A percentile compares a stretch with the other conserved stretches of the same genome.
phyloP scores from a whole-genome alignment of 2,888 invertebrate genomes.

The Conchocele bisecta region DNA sequence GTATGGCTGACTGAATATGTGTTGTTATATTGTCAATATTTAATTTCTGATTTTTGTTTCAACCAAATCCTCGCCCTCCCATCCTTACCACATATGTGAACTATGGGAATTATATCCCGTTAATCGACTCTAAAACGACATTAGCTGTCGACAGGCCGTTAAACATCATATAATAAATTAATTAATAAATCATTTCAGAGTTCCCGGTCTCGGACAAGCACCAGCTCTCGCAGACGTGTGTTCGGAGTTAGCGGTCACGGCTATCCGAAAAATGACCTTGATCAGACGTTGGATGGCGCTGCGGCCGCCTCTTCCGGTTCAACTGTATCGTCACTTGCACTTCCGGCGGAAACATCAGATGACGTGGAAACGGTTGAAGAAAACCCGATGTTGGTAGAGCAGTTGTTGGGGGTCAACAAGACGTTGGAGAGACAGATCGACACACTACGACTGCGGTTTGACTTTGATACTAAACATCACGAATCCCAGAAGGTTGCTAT shows the following conservation, averaged over 20 bases:
- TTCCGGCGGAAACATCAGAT: constrained; percentile 36
- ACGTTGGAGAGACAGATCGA: constrained; percentile 69
- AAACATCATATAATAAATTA: too few relatives aligned
- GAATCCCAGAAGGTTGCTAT: constrained; percentile 54
- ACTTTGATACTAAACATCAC: constrained; percentile 63
- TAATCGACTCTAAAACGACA: too few relatives aligned
- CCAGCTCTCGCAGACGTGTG: too few relatives aligned
- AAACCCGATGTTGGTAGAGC: constrained; percentile 47
- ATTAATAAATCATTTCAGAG: too few relatives aligned
- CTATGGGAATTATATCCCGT: too few relatives aligned
- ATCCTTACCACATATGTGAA: too few relatives aligned
- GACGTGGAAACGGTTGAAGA: constrained; percentile 14
- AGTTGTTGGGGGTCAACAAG: constrained; percentile 66
- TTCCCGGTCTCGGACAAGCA: too few relatives aligned
- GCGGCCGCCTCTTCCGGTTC: constrained; percentile 39
- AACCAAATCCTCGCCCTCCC: too few relatives aligned
- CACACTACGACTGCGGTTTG: constrained; percentile 63
- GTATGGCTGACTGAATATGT: too few relatives aligned
- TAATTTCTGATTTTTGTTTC: too few relatives aligned
- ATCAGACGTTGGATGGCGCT: constrained; percentile 29
- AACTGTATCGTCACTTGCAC: constrained; percentile 32
- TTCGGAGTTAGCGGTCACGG: constrained; percentile 58
- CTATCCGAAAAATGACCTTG: constrained; percentile 33
- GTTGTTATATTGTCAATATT: too few relatives aligned
- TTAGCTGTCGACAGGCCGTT: too few relatives aligned